Conservation (phyloP, 2,113 vertebrate species). For the Corydoras maculifer region DNA sequence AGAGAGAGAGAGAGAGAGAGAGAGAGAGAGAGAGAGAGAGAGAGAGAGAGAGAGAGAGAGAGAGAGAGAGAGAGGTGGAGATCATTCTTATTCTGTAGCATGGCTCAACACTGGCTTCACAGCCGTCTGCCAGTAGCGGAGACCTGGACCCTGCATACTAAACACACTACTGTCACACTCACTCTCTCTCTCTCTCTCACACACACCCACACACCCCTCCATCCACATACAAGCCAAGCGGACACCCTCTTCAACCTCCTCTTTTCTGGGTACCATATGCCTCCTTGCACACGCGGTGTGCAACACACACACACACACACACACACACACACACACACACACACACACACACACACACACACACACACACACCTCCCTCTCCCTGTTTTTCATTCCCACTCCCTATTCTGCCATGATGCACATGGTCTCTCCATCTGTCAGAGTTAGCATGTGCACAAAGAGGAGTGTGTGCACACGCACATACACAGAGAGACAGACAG, state of each 20-base stretch:
- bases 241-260: constrained; percentile 31
- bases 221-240: constrained; percentile 31
- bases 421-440: constrained; percentile 49
- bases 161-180: constrained; percentile 30
- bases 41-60: constrained; percentile 12
- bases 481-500: constrained; percentile 7
- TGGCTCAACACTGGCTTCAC: constrained; percentile 28
- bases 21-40: constrained; percentile 13
- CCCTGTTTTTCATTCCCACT: constrained; percentile 16
- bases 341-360: constrained; percentile 8
- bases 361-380: constrained; percentile 13
- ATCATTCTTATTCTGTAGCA: constrained; percentile 47
- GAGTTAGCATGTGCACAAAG: constrained; percentile 39
- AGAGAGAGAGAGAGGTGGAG: constrained; percentile 21
- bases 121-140: constrained; percentile 37
- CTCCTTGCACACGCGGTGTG: neutral
- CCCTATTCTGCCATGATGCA: constrained; percentile 41
- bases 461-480: constrained; percentile 30
- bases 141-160: constrained; percentile 44
- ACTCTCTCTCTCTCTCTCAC: constrained; percentile 1
- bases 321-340: constrained; percentile 1
- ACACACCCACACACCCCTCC: neutral
- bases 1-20: constrained; percentile 26
- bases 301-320: constrained; percentile 6
- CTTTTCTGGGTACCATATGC: constrained; percentile 34